A percentile compares a stretch with the other conserved stretches of the same genome.
Conservation (phyloP, 2,797 vertebrate species). For the Tapera naevia region DNA sequence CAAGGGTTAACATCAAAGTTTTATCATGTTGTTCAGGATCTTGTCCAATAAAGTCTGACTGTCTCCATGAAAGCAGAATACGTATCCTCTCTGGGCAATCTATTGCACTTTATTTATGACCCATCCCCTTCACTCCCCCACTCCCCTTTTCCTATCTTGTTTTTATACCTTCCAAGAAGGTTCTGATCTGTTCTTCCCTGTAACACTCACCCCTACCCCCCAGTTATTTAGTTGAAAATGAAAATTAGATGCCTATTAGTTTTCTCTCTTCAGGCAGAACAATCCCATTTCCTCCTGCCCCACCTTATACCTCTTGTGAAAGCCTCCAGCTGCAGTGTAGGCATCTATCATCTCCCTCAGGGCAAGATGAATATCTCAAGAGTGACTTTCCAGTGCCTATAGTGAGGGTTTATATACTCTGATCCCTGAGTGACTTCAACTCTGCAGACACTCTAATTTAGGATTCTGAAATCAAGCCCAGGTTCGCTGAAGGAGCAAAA, state of each 20-base stretch:
- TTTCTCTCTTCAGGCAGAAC: neutral
- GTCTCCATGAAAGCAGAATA: neutral
- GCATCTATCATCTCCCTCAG: neutral
- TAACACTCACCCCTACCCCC: neutral
- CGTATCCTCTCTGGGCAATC: neutral
- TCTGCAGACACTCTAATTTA: neutral
- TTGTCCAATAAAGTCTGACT: neutral
- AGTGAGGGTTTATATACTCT: neutral
- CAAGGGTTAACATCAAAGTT: neutral
- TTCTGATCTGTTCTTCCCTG: neutral
- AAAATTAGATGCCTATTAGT: neutral
- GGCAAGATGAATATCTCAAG: neutral
- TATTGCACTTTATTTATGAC: neutral
- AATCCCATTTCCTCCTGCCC: neutral
- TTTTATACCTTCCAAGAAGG: neutral
- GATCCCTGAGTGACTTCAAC: neutral
- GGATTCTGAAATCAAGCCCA: neutral
- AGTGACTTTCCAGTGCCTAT: neutral
- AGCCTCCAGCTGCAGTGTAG: accelerated
- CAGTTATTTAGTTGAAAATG: neutral
- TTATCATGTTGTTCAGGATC: neutral
- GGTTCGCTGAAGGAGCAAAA: neutral
- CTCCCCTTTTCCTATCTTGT: neutral
- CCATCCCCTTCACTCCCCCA: no score
- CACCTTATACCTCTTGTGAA: neutral